phyloP scores from a whole-genome alignment of 2,888 invertebrate genomes.

The Spilosoma lubricipeda region DNA sequence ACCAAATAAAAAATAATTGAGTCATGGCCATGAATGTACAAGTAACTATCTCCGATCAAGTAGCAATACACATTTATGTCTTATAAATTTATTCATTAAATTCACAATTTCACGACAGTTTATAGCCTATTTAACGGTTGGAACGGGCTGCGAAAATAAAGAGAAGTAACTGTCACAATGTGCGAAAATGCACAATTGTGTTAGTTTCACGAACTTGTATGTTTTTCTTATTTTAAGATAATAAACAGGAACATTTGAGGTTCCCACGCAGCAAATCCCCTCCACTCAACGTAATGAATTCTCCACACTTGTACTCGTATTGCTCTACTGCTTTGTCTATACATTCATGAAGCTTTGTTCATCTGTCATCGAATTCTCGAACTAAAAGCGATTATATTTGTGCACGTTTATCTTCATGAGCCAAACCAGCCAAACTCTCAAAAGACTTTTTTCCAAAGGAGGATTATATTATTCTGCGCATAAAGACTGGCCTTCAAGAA shows the following conservation, averaged over 20 bases:
- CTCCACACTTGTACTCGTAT: slow-evolving; percentile 49
- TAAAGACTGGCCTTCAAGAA: slow-evolving; percentile 22
- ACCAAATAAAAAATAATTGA: too few relatives aligned
- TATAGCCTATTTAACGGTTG: slow-evolving; percentile 33
- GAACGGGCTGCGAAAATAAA: slow-evolving; percentile 39
- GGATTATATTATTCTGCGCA: slow-evolving; percentile 17
- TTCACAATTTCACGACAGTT: slow-evolving; percentile 21
- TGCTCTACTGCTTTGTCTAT: slow-evolving; percentile 68
- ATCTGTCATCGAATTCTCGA: slow-evolving; percentile 60
- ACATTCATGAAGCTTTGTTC: slow-evolving; percentile 66
- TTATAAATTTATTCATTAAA: background rate
- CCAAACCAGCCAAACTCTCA: slow-evolving; percentile 24
- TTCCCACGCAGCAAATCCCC: slow-evolving; percentile 74
- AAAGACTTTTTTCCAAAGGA: slow-evolving; percentile 20
- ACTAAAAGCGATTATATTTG: slow-evolving; percentile 61
- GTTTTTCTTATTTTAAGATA: slow-evolving; percentile 62
- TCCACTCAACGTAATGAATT: slow-evolving; percentile 65
- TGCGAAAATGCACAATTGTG: slow-evolving; percentile 61
- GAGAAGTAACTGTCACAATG: slow-evolving; percentile 55
- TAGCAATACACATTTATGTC: background rate
- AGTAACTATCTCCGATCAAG: background rate
- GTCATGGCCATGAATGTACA: too few relatives aligned
- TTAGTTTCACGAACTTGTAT: slow-evolving; percentile 64
- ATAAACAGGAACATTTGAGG: slow-evolving; percentile 60
- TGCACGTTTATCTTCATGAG: slow-evolving; percentile 55